These are phyloP conservation scores for Podocnemis expansa DNA, from an alignment of 2,113 vertebrate genomes.

Conservation along the genomic window DNA sequence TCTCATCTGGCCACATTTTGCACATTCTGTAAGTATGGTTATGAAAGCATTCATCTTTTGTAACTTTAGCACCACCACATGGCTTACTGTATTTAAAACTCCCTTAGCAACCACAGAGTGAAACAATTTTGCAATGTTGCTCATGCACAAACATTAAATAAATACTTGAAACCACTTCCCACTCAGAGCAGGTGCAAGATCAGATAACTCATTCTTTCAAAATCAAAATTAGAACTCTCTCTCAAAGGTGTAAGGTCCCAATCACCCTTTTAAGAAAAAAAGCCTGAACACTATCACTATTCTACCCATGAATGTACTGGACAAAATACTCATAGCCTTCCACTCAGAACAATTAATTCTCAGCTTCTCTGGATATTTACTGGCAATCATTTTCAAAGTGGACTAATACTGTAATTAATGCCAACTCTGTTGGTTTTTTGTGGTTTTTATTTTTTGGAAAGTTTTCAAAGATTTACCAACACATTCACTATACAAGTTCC, in stretches of 20 bases:
- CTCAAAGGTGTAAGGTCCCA: not conserved
- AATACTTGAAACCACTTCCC: not conserved
- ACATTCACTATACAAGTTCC: not conserved
- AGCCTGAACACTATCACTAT: not conserved
- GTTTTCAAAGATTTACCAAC: not conserved
- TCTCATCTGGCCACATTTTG: conserved; percentile 28
- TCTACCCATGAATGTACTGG: not conserved
- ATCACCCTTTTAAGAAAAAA: not conserved
- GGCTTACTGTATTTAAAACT: conserved; percentile 50
- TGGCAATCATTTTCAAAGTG: rapidly evolving
- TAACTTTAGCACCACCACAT: conserved; percentile 73
- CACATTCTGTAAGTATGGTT: not conserved
- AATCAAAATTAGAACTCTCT: conserved; percentile 17
- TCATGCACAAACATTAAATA: not conserved
- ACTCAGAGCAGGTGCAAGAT: not conserved
- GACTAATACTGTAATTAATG: not conserved
- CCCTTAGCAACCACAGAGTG: not conserved
- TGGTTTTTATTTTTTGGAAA: not conserved
- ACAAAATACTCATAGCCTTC: not conserved
- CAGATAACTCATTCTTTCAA: not conserved
- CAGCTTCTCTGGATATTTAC: not conserved
- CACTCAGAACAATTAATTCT: not conserved
- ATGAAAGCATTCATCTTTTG: conserved; percentile 28
- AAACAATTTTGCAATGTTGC: not conserved
- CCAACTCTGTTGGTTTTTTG: not conserved